These are phyloP conservation scores for Esox masquinongy DNA, from an alignment of 2,797 vertebrate genomes.

Conservation along the genomic window DNA sequence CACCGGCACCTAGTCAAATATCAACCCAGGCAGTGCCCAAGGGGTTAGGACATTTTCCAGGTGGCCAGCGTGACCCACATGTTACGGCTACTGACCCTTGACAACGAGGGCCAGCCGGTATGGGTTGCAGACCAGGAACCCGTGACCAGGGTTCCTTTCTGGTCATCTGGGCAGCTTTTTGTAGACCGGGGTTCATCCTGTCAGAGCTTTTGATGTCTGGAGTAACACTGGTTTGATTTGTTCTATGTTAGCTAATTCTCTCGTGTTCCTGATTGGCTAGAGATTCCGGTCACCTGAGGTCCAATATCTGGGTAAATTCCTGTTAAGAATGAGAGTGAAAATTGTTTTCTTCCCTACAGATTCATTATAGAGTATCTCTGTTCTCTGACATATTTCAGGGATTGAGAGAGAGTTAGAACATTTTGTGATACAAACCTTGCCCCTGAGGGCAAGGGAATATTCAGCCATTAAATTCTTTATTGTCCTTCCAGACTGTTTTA, in stretches of 20 bases:
- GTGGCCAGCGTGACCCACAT: too few species aligned
- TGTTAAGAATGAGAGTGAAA: neutral
- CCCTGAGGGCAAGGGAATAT: neutral
- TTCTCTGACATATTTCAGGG: neutral
- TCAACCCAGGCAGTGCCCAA: too few species aligned
- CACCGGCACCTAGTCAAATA: too few species aligned
- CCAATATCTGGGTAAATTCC: neutral
- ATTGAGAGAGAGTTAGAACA: neutral
- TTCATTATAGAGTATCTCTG: neutral
- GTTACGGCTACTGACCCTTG: too few species aligned
- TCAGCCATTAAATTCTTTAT: neutral
- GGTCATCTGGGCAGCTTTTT: neutral
- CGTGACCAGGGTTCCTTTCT: too few species aligned
- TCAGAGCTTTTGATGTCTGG: neutral
- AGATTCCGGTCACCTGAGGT: neutral
- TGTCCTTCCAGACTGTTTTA: neutral
- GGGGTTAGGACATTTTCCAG: too few species aligned
- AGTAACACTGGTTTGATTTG: neutral
- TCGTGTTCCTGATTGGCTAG: neutral
- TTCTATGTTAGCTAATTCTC: neutral
- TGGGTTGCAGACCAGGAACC: too few species aligned
- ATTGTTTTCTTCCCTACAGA: neutral
- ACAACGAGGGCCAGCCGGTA: too few species aligned
- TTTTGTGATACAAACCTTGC: neutral
- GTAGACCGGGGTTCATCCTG: neutral